Conservation (phyloP, 1,140 invertebrate species). For the Lithobius niger region DNA sequence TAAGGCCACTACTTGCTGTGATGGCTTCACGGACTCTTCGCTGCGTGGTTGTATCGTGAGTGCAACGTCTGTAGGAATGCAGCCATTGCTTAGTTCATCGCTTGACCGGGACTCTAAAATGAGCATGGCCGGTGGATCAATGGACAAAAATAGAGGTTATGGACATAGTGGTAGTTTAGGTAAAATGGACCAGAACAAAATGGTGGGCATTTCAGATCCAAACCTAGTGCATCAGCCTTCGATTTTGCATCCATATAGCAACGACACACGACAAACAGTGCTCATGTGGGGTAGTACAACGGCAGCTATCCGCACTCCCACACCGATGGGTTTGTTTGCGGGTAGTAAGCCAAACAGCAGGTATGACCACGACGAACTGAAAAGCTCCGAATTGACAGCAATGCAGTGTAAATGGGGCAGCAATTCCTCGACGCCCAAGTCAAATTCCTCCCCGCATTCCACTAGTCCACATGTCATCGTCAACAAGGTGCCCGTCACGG, state of each 20-base stretch:
- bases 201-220: too few relatives aligned
- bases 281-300: constrained; percentile 58
- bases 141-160: too few relatives aligned
- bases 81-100: too few relatives aligned
- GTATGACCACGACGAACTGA: neutral
- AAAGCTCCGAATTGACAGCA: neutral
- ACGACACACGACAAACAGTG: constrained; percentile 58
- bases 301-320: neutral
- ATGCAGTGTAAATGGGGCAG: constrained; percentile 7
- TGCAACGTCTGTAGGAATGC: constrained; percentile 15
- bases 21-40: constrained; percentile 2
- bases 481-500: constrained; percentile 1
- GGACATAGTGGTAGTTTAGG: too few relatives aligned
- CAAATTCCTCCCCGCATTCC: neutral
- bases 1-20: neutral
- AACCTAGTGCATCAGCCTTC: too few relatives aligned
- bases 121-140: neutral
- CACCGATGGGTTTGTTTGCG: neutral
- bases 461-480: constrained; percentile 7
- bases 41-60: constrained; percentile 17
- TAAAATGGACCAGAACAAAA: too few relatives aligned
- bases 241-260: constrained; percentile 6
- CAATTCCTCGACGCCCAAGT: neutral
- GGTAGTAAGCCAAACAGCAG: neutral
- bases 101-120: constrained; percentile 1